Evolutionary conservation across 2,113 vertebrate genomes (phyloP).

Genomic region (Percopsis transmontana): DNA sequence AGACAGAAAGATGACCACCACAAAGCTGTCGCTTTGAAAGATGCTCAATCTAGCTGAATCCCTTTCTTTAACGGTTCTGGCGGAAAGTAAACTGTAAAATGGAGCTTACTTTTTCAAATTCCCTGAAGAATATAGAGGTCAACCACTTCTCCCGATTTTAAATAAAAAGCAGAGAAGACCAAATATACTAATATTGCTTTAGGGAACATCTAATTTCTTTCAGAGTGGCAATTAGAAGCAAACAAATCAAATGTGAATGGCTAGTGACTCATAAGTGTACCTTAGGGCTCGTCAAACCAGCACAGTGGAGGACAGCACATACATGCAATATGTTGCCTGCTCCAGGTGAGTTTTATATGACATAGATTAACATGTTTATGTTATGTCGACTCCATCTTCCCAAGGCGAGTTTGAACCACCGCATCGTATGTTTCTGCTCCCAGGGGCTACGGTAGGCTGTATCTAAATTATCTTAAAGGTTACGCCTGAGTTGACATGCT

Average conservation of each 20-base stretch:
- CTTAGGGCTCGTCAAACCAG: not conserved
- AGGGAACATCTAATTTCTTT: not conserved
- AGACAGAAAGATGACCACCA: conserved; percentile 54
- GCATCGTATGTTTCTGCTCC: not conserved
- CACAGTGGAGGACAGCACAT: conserved; percentile 1
- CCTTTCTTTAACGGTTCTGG: not conserved
- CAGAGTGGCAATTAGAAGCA: not conserved
- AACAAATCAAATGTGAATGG: not conserved
- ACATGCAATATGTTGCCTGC: not conserved
- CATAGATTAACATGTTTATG: not conserved
- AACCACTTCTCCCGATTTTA: not conserved
- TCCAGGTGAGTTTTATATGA: conserved; percentile 1
- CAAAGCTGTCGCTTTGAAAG: conserved; percentile 68
- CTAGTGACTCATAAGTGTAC: conserved; percentile 9
- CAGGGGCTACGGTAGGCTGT: not conserved
- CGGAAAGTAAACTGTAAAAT: not conserved
- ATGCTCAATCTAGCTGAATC: conserved; percentile 44
- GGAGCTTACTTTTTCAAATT: not conserved
- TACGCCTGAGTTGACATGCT: conserved; percentile 26
- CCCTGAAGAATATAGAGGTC: not conserved
- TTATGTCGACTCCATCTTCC: not conserved
- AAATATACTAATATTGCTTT: not conserved
- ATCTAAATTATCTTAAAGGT: conserved; percentile 28
- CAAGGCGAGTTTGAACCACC: not conserved
- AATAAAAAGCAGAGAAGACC: not conserved